Conservation (phyloP, 2,113 vertebrate genomes). For the Euleptes europaea region DNA sequence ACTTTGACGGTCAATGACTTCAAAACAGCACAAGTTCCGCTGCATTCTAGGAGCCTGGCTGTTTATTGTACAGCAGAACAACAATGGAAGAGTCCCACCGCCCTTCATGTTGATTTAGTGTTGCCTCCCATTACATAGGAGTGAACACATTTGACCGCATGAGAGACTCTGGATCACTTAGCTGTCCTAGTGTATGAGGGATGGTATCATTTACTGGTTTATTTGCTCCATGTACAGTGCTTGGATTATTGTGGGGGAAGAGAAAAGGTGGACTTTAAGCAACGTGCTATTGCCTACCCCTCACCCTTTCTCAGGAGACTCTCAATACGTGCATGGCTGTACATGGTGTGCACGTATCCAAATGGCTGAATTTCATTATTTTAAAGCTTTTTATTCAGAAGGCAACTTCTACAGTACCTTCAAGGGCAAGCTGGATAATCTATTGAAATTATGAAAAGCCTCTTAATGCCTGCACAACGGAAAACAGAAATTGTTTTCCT, state of each 20-base stretch:
- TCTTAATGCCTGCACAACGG: background rate
- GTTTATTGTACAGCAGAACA: background rate
- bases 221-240: background rate
- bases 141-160: background rate
- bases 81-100: background rate
- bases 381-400: too few species aligned
- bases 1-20: fast-evolving
- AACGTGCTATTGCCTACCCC: too few species aligned
- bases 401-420: too few species aligned
- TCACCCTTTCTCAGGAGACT: background rate
- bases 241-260: background rate
- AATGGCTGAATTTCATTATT: too few species aligned
- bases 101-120: background rate
- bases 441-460: background rate
- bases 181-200: background rate
- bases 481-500: background rate
- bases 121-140: background rate
- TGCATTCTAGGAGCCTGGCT: background rate
- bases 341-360: too few species aligned
- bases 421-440: background rate
- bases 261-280: background rate
- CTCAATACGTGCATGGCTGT: too few species aligned
- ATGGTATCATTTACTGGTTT: background rate
- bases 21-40: background rate
- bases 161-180: background rate